phyloP scores from a whole-genome alignment of 2,888 invertebrate species.

The Adelognathus sp. region DNA sequence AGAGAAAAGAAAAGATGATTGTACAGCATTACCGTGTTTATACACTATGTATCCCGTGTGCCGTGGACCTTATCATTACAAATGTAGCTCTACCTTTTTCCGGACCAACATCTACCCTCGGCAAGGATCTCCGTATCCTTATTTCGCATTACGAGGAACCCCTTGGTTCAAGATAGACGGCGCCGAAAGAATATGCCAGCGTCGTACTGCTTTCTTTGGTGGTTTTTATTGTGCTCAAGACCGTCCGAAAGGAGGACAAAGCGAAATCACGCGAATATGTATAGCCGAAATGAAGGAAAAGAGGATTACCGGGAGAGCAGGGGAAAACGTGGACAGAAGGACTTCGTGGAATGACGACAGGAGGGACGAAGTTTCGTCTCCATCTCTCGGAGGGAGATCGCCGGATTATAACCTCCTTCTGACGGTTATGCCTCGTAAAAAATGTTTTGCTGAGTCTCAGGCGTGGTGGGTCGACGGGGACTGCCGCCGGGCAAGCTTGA shows the following conservation, averaged over 20 bases:
- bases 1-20: background rate
- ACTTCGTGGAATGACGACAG: slow-evolving; percentile 27
- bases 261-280: slow-evolving; percentile 29
- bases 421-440: slow-evolving; percentile 66
- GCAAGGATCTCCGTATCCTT: slow-evolving; percentile 50
- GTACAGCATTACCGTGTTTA: slow-evolving; percentile 26
- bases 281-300: slow-evolving; percentile 6
- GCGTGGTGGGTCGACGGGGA: slow-evolving; percentile 13
- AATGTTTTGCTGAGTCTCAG: slow-evolving; percentile 41
- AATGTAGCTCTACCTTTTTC: slow-evolving; percentile 5
- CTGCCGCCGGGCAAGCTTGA: slow-evolving; percentile 41
- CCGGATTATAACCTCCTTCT: slow-evolving; percentile 68
- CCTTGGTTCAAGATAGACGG: slow-evolving; percentile 31
- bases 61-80: slow-evolving; percentile 39
- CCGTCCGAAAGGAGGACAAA: slow-evolving; percentile 14
- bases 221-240: background rate
- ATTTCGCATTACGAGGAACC: slow-evolving; percentile 45
- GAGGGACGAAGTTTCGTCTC: slow-evolving; percentile 45
- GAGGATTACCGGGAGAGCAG: slow-evolving; percentile 1
- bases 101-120: background rate
- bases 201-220: background rate
- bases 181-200: background rate
- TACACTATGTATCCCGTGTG: slow-evolving; percentile 18
- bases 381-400: slow-evolving; percentile 60
- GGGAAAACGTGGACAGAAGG: background rate